Conservation (phyloP, 2,113 vertebrate species). For the Genyomyrus donnyi region DNA sequence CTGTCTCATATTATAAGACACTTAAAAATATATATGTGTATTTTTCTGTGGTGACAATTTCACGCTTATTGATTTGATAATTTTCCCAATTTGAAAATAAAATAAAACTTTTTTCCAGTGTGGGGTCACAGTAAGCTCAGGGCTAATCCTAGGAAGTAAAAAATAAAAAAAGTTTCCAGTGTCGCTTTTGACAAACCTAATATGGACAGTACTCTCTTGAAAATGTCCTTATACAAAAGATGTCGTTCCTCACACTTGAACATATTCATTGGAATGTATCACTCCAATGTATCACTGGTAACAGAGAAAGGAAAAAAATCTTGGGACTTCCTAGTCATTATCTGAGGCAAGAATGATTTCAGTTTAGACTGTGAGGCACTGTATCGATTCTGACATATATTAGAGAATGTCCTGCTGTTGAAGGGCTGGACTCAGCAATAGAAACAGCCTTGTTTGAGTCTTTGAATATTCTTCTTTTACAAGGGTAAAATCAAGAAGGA, state of each 20-base stretch:
- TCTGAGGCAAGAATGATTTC: not conserved
- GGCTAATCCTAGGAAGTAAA: not conserved
- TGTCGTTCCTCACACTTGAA: not conserved
- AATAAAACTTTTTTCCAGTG: not conserved
- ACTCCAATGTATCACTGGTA: not conserved
- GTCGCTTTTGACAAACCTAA: not conserved
- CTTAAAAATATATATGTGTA: not conserved
- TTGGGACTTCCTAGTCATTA: not conserved
- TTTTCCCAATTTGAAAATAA: not conserved
- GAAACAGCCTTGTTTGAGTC: not conserved
- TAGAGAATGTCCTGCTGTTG: not conserved
- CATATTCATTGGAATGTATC: not conserved
- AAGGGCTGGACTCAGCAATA: not conserved
- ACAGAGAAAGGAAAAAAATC: not conserved
- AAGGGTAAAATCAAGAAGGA: not conserved
- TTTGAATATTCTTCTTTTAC: not conserved
- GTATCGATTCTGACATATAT: not conserved
- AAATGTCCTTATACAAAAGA: not conserved
- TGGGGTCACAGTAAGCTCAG: not conserved
- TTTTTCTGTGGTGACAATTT: not conserved
- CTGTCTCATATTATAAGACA: not conserved
- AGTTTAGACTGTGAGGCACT: not conserved
- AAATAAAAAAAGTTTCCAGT: not conserved
- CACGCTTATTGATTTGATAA: not conserved
- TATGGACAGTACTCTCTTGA: not conserved